phyloP scores from a whole-genome alignment of 2,888 invertebrate species.

The Agrilus biguttatus region DNA sequence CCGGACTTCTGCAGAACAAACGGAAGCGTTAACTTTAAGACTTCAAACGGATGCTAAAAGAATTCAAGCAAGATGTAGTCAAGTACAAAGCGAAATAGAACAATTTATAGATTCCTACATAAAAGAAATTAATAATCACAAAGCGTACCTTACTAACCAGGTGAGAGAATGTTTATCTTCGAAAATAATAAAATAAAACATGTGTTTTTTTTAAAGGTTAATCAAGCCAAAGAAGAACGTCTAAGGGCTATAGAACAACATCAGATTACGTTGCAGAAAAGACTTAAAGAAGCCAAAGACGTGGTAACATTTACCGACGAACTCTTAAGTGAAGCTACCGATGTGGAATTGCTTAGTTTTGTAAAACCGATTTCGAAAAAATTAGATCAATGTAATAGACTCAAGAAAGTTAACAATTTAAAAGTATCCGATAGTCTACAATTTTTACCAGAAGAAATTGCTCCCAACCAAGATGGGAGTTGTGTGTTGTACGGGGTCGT shows the following conservation, averaged over 20 bases:
- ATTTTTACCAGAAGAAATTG: conserved; percentile 39
- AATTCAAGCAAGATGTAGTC: conserved; percentile 26
- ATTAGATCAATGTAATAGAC: conserved; percentile 45
- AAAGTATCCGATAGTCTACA: conserved; percentile 35
- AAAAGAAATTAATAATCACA: conserved; percentile 38
- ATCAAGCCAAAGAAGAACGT: conserved; percentile 22
- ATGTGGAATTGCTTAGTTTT: conserved; percentile 57
- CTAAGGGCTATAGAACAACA: conserved; percentile 30
- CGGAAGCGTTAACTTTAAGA: conserved; percentile 38
- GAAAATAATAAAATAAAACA: conserved; percentile 27
- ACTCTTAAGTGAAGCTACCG: conserved; percentile 44
- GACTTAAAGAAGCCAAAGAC: conserved; percentile 40
- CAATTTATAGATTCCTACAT: conserved; percentile 51
- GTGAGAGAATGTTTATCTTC: conserved; percentile 2
- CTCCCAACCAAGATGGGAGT: conserved; percentile 26
- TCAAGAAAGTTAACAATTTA: conserved; percentile 29
- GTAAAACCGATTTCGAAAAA: conserved; percentile 49
- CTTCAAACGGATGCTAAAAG: conserved; percentile 30
- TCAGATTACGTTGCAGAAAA: conserved; percentile 34
- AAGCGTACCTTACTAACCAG: conserved; percentile 15
- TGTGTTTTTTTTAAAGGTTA: conserved; percentile 11
- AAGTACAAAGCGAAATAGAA: conserved; percentile 47
- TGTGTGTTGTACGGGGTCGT: conserved; percentile 41
- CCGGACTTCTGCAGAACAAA: conserved; percentile 44
- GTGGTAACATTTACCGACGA: conserved; percentile 52